A percentile compares a stretch with the other conserved stretches of the same genome.
These are phyloP conservation scores for Drosophila austrosaltans DNA, from an alignment of 2,888 invertebrate genomes.

Conservation along the genomic window DNA sequence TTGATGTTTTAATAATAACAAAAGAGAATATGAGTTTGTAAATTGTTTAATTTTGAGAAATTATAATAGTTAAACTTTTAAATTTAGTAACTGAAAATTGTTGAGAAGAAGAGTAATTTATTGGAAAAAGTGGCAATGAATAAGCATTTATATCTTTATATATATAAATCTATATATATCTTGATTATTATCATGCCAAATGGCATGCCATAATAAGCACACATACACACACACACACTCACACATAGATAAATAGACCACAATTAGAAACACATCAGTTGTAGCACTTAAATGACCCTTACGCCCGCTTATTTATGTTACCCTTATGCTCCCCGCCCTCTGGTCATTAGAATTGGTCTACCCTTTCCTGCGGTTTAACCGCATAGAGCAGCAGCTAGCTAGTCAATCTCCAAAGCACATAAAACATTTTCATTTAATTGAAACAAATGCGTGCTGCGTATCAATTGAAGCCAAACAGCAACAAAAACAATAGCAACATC, in stretches of 20 bases:
- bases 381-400: conserved; percentile 18
- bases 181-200: neutral
- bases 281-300: neutral
- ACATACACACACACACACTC: neutral
- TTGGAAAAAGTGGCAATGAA: neutral
- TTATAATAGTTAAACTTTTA: too few relatives aligned
- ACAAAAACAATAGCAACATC: conserved; percentile 16
- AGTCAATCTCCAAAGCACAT: conserved; percentile 46
- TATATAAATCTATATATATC: neutral
- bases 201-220: conserved; percentile 2
- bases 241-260: neutral
- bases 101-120: too few relatives aligned
- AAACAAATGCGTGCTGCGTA: conserved; percentile 79
- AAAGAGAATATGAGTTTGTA: too few relatives aligned
- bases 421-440: conserved; percentile 78
- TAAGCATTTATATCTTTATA: neutral
- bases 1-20: too few relatives aligned
- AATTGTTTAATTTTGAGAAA: too few relatives aligned
- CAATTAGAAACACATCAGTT: conserved; percentile 15
- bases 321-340: neutral
- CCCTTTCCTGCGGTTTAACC: conserved; percentile 16
- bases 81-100: too few relatives aligned
- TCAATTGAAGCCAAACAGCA: conserved; percentile 63
- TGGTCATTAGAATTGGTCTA: neutral
- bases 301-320: too few relatives aligned